These are phyloP conservation scores for Cassiopea andromeda DNA, from an alignment of 30 jellyfish, hydroid and myxozoan species.

Conservation along the genomic window DNA sequence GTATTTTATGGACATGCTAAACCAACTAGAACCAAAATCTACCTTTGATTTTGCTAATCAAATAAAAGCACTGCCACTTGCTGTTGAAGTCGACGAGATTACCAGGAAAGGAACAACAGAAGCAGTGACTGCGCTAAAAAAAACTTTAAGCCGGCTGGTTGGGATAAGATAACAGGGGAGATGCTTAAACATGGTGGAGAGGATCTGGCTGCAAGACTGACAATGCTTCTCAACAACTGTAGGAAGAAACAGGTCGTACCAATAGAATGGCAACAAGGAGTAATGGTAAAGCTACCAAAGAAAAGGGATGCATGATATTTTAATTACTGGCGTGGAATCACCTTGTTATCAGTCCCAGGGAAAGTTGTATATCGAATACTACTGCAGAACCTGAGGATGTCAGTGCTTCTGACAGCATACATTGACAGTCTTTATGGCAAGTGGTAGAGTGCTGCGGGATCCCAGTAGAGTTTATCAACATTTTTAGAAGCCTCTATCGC, in stretches of 20 bases:
- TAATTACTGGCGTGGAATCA: conserved; percentile 3
- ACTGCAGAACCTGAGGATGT: background rate
- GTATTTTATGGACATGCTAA: conserved; percentile 9
- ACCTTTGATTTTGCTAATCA: background rate
- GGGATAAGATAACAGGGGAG: conserved; percentile 25
- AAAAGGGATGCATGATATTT: background rate
- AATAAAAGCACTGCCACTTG: background rate
- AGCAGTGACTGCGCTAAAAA: conserved; percentile 7
- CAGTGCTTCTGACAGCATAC: background rate
- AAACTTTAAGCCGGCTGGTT: conserved; percentile 19
- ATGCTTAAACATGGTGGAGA: conserved; percentile 24
- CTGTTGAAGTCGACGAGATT: background rate
- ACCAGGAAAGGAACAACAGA: conserved; percentile 11
- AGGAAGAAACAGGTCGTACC: background rate
- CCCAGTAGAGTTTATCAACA: conserved; percentile 10
- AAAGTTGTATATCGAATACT: background rate
- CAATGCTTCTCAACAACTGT: background rate
- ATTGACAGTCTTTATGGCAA: background rate
- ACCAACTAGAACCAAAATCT: conserved; percentile 26
- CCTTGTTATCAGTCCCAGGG: conserved; percentile 10
- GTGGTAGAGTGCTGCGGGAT: background rate
- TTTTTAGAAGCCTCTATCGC: background rate
- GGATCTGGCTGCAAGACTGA: background rate
- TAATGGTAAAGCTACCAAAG: conserved; percentile 1
- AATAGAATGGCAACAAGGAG: background rate